These are phyloP conservation scores for Clarias laeviceps DNA, from an alignment of 2,797 vertebrate genomes.

Conservation along the genomic window DNA sequence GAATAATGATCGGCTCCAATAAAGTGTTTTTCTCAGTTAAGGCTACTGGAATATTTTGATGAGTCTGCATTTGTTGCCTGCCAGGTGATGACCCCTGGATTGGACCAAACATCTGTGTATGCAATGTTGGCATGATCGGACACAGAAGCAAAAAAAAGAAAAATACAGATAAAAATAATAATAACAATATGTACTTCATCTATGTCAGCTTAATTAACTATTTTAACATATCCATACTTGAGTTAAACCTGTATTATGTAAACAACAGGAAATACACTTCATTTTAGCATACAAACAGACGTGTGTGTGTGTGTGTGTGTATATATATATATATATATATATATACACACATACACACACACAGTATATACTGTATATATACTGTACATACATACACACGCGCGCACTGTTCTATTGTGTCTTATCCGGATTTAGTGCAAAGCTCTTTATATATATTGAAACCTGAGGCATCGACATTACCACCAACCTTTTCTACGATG, in stretches of 20 bases:
- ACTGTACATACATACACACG: no score
- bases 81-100: not conserved
- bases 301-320: no score
- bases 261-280: not conserved
- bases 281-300: not conserved
- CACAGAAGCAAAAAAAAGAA: not conserved
- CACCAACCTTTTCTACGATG: not conserved
- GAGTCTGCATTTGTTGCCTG: not conserved
- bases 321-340: not conserved
- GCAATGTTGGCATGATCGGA: no score
- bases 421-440: not conserved
- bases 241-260: not conserved
- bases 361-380: not conserved
- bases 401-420: not conserved
- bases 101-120: not conserved
- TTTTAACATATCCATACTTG: not conserved
- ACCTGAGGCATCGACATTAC: not conserved
- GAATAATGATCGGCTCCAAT: no score
- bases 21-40: not conserved
- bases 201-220: not conserved
- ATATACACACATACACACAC: no score
- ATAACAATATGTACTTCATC: not conserved
- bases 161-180: not conserved
- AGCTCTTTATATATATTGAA: not conserved
- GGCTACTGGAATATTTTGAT: not conserved